Percentiles rank a stretch among this genome's conserved stretches.
These are phyloP conservation scores for Papilio aristodemus DNA, from an alignment of 1,140 invertebrate species.

Conservation along the genomic window DNA sequence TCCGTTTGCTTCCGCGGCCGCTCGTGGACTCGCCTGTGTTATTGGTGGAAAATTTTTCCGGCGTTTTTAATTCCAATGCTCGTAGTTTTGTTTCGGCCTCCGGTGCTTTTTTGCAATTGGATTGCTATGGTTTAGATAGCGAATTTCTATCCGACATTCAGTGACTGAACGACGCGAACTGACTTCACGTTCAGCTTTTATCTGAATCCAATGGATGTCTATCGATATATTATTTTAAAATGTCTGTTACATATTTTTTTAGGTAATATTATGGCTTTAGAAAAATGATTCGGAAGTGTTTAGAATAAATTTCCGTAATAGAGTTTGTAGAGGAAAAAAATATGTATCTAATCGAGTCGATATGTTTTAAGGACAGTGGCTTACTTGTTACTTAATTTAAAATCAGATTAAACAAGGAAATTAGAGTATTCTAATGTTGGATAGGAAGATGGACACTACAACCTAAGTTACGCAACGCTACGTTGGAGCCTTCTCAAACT, in stretches of 20 bases:
- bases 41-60: slow-evolving; percentile 49
- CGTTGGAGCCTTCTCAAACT: no score
- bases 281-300: no score
- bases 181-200: slow-evolving; percentile 5
- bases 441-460: no score
- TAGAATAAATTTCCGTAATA: no score
- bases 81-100: slow-evolving; percentile 44
- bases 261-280: no score
- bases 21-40: slow-evolving; percentile 44
- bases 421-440: no score
- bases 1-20: slow-evolving; percentile 42
- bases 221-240: not conserved
- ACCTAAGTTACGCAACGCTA: no score
- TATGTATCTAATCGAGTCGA: no score
- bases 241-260: not conserved
- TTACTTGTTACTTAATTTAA: no score
- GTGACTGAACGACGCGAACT: slow-evolving; percentile 9
- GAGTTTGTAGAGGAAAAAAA: no score
- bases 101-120: slow-evolving; percentile 42
- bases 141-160: slow-evolving; percentile 28
- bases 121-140: slow-evolving; percentile 43
- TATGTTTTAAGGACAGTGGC: no score
- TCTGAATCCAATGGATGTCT: not conserved
- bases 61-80: slow-evolving; percentile 51
- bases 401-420: no score